Evolutionary conservation across 2,113 vertebrate genomes (phyloP), one percentile per base, ranked within the genome.

Genomic region (Limnothrissa miodon): DNA sequence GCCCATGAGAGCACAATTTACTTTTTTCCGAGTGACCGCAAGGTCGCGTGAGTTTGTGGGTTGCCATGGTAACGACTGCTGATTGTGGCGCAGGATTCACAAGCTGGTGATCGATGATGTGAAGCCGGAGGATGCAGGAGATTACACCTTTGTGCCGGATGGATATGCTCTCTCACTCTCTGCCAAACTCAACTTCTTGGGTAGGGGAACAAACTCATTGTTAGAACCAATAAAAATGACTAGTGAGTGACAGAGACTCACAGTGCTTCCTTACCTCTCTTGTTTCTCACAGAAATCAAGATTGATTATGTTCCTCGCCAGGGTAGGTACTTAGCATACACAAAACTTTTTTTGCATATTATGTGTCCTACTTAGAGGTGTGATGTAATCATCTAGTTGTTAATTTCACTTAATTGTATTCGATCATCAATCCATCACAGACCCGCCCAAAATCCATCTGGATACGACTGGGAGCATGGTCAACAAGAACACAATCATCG

Each of bases 131-230:
- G 97, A 98, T 9, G 96, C 96, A 1, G 97, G 95, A 1, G 96
- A 97, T 85, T 98, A 98, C 83, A 96, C 94, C 0, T 98, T 98
- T 8, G 89, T 98, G 78, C 97, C 97, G 0, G 95, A 97, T 0
- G 97, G 97, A 79, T 95, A 95, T 0, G 96, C 97, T 0, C 78
- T 98, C 62, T 94, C 95, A 4, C 93, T 98, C 2, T 98, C 96
- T 0, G 96, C 97, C 78, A 97, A 97, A 85, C 96, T 98, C 87
- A 97, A 97, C 93, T 97, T 98, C 91, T 84, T 98, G 87, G 97
- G 97, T 98, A 87, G 15, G 92, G 85, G 7, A 36, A 8, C 25
- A 70, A 0, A 21, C 29, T 70, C 29, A 70, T 29, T 1, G 15
- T 15, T 33, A 36, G 3, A 70, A 15, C 13, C 29, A 70, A 36